These are phyloP conservation scores for Cepphus grylle DNA, from an alignment of 2,113 vertebrate genomes.

Conservation along the genomic window DNA sequence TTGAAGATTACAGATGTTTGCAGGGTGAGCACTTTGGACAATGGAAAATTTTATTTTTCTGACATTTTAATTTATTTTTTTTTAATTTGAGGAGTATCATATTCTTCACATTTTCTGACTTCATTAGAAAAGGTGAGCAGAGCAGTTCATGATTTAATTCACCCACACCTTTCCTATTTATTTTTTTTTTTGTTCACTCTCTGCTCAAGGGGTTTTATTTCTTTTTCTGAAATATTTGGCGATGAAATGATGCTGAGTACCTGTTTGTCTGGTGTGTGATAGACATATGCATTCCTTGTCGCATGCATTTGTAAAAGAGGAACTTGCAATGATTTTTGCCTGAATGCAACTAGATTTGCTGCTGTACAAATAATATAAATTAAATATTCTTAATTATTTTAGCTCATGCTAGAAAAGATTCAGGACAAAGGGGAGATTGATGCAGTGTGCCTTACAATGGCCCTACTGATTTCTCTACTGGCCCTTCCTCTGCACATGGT, in stretches of 20 bases:
- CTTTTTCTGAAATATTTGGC: background rate
- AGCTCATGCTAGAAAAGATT: conserved; percentile 51
- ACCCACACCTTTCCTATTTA: background rate
- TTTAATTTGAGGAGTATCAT: background rate
- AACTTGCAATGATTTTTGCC: background rate
- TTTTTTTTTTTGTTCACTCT: background rate
- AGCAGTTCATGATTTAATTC: background rate
- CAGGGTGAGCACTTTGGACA: background rate
- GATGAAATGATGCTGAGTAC: background rate
- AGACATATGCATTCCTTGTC: background rate
- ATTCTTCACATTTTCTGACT: background rate
- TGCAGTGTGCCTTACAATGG: conserved; percentile 73
- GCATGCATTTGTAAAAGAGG: background rate
- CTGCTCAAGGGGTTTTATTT: background rate
- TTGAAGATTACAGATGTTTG: background rate
- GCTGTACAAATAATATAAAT: conserved; percentile 53
- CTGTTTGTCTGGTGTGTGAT: background rate
- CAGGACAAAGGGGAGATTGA: conserved; percentile 77
- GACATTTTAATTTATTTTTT: background rate
- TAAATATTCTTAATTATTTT: conserved; percentile 68
- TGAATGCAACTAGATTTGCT: background rate
- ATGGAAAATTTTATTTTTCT: background rate
- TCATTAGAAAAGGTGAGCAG: background rate
- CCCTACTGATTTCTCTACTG: conserved; percentile 73
- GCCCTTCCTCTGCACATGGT: conserved; percentile 78